phyloP scores from a whole-genome alignment of 2,888 invertebrate species.

The Pollenia labialis region DNA sequence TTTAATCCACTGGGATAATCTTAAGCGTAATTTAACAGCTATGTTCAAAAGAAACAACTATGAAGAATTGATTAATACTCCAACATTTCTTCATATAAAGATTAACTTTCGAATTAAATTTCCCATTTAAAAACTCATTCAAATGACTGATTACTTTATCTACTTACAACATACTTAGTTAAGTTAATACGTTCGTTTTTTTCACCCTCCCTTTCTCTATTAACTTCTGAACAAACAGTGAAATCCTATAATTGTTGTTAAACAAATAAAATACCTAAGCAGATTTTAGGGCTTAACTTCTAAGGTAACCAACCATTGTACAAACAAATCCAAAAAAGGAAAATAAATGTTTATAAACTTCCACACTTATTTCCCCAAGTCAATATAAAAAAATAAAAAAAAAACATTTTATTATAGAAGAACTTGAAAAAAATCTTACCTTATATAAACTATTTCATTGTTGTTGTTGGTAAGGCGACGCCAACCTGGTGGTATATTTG shows the following conservation, averaged over 20 bases:
- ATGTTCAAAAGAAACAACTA: no score
- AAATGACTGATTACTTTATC: constrained; percentile 49
- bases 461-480: constrained; percentile 88
- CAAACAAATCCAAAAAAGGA: background rate
- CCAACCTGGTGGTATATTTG: constrained; percentile 90
- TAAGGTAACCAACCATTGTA: constrained; percentile 39
- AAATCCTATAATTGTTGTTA: constrained; percentile 57
- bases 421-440: constrained; percentile 85
- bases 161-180: constrained; percentile 50
- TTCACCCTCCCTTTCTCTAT: background rate
- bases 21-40: no score
- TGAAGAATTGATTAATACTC: no score
- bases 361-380: constrained; percentile 13
- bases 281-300: constrained; percentile 57
- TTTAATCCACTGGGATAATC: no score
- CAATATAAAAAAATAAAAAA: constrained; percentile 9
- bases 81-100: background rate
- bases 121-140: constrained; percentile 28
- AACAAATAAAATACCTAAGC: constrained; percentile 60
- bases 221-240: constrained; percentile 9
- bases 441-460: constrained; percentile 90
- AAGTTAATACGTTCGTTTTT: constrained; percentile 52
- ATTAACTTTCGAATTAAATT: constrained; percentile 27
- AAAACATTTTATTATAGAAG: background rate
- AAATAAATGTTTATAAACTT: background rate